These are phyloP conservation scores for Moxostoma hubbsi DNA, from an alignment of 2,797 vertebrate species.

Conservation along the genomic window DNA sequence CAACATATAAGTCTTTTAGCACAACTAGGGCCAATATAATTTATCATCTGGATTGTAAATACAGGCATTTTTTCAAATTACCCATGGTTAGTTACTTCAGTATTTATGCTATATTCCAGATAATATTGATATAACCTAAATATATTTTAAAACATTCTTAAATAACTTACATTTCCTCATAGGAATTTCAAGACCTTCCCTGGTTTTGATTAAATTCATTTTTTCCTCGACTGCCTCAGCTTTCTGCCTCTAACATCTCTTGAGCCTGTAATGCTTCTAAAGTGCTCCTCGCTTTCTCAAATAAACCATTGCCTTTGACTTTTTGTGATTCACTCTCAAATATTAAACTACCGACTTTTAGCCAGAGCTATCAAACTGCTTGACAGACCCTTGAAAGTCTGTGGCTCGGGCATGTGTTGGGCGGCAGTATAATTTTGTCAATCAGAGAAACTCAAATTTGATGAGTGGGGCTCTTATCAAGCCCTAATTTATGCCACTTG, in stretches of 20 bases:
- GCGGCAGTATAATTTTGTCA: slow-evolving; percentile 2
- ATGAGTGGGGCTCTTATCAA: not conserved
- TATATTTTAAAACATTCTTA: slow-evolving; percentile 19
- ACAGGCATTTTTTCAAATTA: slow-evolving; percentile 7
- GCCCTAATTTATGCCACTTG: slow-evolving; percentile 20
- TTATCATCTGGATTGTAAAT: not conserved
- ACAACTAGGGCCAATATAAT: not conserved
- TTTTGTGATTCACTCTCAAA: slow-evolving; percentile 19
- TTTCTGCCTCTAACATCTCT: slow-evolving; percentile 38
- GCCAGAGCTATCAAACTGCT: not conserved
- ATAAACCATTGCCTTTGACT: slow-evolving; percentile 22
- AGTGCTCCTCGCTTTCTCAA: not conserved
- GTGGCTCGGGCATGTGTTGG: not conserved
- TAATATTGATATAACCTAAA: slow-evolving; percentile 33
- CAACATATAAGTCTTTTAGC: slow-evolving; percentile 3
- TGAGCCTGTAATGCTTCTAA: not conserved
- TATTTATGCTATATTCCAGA: not conserved
- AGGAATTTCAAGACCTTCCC: slow-evolving; percentile 41
- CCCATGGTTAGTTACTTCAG: not conserved
- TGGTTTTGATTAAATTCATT: slow-evolving; percentile 47
- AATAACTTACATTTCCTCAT: slow-evolving; percentile 36
- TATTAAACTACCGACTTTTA: slow-evolving; percentile 1
- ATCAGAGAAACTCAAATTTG: slow-evolving; percentile 9
- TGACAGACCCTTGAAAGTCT: not conserved
- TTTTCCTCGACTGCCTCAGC: slow-evolving; percentile 34